Conservation (phyloP, 1,140 invertebrate species). For the Lerema accius region DNA sequence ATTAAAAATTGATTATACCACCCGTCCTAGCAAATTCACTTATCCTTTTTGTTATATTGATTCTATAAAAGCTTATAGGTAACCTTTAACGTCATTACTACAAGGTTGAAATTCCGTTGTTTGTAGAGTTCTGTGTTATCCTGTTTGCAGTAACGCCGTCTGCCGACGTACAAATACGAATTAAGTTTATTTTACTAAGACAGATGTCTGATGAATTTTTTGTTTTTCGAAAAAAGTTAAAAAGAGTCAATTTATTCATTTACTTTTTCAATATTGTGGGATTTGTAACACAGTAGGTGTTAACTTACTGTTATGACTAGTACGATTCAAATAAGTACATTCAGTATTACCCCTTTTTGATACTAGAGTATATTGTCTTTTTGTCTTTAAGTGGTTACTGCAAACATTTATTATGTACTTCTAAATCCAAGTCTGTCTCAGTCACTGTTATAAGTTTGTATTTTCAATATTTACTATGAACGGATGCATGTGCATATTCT, state of each 20-base stretch:
- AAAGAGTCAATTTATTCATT: not conserved
- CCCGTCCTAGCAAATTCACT: conserved; percentile 7
- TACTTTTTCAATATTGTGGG: not conserved
- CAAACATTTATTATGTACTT: no score
- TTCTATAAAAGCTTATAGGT: not conserved
- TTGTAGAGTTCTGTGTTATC: not conserved
- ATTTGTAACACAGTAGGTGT: no score
- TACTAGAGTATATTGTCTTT: no score
- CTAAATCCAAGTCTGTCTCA: no score
- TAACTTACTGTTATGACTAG: no score
- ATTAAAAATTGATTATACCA: conserved; percentile 21
- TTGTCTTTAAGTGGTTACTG: no score
- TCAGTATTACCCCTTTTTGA: no score
- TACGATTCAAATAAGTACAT: no score
- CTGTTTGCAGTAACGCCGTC: conserved; percentile 41
- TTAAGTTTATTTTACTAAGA: conserved; percentile 42
- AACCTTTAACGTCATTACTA: conserved; percentile 7
- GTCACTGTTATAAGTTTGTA: no score
- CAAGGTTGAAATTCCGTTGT: conserved; percentile 15
- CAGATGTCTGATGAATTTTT: conserved; percentile 45
- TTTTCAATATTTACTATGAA: no score
- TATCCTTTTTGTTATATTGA: conserved; percentile 10
- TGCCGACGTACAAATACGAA: conserved; percentile 49
- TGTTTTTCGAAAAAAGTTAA: conserved; percentile 15
- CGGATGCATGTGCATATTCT: no score